These are phyloP conservation scores for Chanos chanos DNA, from an alignment of 2,797 vertebrate genomes.

Conservation along the genomic window DNA sequence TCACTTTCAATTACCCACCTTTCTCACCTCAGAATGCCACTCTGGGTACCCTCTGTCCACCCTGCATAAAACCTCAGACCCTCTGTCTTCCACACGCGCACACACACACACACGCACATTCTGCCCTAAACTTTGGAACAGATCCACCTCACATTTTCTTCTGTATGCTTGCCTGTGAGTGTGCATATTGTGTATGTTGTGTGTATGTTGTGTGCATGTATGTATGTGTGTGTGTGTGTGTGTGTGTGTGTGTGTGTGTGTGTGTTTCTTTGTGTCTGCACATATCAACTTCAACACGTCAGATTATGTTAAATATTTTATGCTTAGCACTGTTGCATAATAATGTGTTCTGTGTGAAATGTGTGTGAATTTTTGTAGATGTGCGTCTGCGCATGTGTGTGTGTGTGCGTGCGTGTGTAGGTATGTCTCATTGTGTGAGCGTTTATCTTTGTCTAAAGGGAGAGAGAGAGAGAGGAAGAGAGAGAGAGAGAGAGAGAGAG, in stretches of 20 bases:
- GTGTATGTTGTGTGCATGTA: not conserved
- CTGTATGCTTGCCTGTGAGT: not conserved
- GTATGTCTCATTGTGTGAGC: conserved; percentile 51
- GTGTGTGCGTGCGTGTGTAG: conserved; percentile 42
- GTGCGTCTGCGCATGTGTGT: not conserved
- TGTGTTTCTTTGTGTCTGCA: too few relatives aligned
- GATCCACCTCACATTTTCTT: not conserved
- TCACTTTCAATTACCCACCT: conserved; percentile 57
- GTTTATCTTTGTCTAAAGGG: too few relatives aligned
- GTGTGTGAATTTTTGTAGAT: not conserved
- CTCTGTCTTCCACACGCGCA: not conserved
- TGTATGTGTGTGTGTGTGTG: conserved; percentile 14
- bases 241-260: conserved; percentile 28
- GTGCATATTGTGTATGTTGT: not conserved
- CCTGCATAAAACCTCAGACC: conserved; percentile 27
- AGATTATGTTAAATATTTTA: too few relatives aligned
- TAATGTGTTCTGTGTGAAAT: not conserved
- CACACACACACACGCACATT: conserved; percentile 7
- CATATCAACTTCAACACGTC: too few relatives aligned
- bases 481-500: too few relatives aligned
- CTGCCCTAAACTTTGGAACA: not conserved
- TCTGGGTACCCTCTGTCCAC: conserved; percentile 27
- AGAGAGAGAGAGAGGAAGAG: too few relatives aligned
- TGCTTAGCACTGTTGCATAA: too few relatives aligned
- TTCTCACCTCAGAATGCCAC: conserved; percentile 45